Evolutionary conservation across 2,113 vertebrate species (phyloP).

Genomic region (Atractosteus spatula): DNA sequence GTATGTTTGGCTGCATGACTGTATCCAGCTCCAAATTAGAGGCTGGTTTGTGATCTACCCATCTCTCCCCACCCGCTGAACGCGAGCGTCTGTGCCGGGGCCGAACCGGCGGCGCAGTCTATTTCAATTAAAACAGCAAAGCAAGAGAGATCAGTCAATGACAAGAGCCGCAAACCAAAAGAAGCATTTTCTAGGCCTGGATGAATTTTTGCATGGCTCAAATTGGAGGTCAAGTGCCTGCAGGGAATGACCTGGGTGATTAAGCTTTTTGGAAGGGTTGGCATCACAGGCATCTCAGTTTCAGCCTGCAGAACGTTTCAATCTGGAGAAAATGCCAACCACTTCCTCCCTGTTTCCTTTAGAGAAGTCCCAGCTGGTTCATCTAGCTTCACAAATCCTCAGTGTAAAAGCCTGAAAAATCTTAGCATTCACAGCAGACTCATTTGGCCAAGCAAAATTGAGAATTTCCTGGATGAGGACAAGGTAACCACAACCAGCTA

Average conservation of each 20-base stretch:
- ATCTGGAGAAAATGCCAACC: too few species aligned
- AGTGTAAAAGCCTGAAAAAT: too few species aligned
- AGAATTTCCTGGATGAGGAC: background rate
- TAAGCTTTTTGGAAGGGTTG: too few species aligned
- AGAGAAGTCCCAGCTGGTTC: too few species aligned
- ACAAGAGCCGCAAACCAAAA: slow-evolving; percentile 8
- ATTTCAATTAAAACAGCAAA: slow-evolving; percentile 52
- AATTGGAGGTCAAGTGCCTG: background rate
- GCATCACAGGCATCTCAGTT: too few species aligned
- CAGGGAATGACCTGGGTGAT: too few species aligned
- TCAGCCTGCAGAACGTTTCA: too few species aligned
- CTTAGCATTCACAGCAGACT: slow-evolving; percentile 21
- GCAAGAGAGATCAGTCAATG: slow-evolving; percentile 41
- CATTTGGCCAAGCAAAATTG: background rate
- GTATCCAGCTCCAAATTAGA: slow-evolving; percentile 83
- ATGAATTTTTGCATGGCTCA: slow-evolving; percentile 6
- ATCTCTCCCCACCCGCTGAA: slow-evolving; percentile 84
- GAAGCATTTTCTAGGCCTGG: slow-evolving; percentile 36
- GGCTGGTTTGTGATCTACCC: slow-evolving; percentile 91
- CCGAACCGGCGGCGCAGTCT: slow-evolving; percentile 73
- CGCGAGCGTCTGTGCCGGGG: slow-evolving; percentile 76
- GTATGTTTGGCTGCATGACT: slow-evolving; percentile 85
- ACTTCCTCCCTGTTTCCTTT: too few species aligned
- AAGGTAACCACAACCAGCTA: too few species aligned
- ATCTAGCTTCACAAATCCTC: too few species aligned